Evolutionary conservation across 1,140 invertebrate species (phyloP).

Genomic region (Aleiodes sp.): DNA sequence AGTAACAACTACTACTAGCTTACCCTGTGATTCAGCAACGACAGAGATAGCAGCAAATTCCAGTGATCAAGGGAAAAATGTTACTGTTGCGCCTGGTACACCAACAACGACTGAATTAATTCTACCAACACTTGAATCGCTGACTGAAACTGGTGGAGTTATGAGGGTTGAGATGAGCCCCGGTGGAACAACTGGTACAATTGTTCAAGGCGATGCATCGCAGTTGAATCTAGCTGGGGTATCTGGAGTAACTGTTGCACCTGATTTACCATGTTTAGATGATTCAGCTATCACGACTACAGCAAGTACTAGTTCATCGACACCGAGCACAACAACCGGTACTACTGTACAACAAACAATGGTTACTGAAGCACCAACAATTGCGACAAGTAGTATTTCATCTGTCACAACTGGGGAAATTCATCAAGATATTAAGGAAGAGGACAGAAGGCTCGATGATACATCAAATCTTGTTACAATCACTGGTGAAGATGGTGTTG

Average conservation of each 20-base stretch:
- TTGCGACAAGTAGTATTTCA: not conserved
- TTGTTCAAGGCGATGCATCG: conserved; percentile 67
- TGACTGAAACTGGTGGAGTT: conserved; percentile 72
- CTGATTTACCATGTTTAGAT: conserved; percentile 63
- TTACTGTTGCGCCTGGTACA: not conserved
- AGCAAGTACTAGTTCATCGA: not conserved
- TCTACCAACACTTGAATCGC: conserved; percentile 56
- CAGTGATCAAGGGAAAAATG: not conserved
- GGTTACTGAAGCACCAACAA: not conserved
- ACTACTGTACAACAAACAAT: conserved; percentile 27
- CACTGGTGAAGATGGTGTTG: conserved; percentile 66
- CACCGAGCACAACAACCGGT: not conserved
- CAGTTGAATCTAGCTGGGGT: conserved; percentile 50
- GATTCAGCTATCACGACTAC: conserved; percentile 42
- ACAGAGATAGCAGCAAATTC: not conserved
- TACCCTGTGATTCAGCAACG: not conserved
- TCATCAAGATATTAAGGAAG: conserved; percentile 17
- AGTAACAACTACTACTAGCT: not conserved
- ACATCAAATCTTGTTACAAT: conserved; percentile 64
- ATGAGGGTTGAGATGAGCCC: conserved; percentile 75
- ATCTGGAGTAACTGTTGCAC: conserved; percentile 58
- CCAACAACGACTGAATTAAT: conserved; percentile 48
- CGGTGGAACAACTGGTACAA: conserved; percentile 72
- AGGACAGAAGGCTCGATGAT: conserved; percentile 52
- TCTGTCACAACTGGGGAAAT: not conserved